phyloP scores from a whole-genome alignment of 92 coral and sea anemone genomes.

The Meandrina meandrites region DNA sequence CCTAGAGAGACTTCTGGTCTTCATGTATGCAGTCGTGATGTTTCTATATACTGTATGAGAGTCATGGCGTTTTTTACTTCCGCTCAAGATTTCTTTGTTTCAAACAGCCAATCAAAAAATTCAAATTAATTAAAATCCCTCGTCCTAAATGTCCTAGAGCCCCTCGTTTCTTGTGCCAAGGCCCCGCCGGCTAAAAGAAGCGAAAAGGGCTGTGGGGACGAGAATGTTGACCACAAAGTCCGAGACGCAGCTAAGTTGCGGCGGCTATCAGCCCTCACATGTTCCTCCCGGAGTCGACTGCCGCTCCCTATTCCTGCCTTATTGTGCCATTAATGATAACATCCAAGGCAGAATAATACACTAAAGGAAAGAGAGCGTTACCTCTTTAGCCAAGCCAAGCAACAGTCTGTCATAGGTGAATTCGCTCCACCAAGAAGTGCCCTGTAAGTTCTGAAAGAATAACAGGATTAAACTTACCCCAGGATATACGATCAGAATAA shows the following conservation, averaged over 20 bases:
- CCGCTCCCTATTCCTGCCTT: neutral
- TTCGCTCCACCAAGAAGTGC: constrained; percentile 53
- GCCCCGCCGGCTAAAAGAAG: too few relatives aligned
- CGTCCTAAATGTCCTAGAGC: too few relatives aligned
- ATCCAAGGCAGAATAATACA: neutral
- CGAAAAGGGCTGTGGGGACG: too few relatives aligned
- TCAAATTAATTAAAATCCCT: too few relatives aligned
- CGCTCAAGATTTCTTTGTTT: too few relatives aligned
- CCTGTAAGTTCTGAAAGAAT: constrained; percentile 34
- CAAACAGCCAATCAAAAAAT: too few relatives aligned
- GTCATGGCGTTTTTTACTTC: too few relatives aligned
- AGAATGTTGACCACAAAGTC: neutral
- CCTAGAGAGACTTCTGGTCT: too few relatives aligned
- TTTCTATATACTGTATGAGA: too few relatives aligned
- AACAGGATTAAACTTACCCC: neutral
- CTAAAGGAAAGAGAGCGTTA: neutral
- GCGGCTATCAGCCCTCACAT: neutral
- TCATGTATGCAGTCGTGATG: neutral
- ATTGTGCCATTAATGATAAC: neutral
- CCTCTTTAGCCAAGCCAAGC: constrained; percentile 67
- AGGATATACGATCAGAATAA: too few relatives aligned
- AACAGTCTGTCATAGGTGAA: constrained; percentile 57
- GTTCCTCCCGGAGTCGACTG: neutral
- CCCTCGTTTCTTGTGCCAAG: too few relatives aligned
- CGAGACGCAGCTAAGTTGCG: neutral